A percentile compares a stretch with the other conserved stretches of the same genome.
Conservation (phyloP, 2,797 vertebrate species). For the Morelia viridis region DNA sequence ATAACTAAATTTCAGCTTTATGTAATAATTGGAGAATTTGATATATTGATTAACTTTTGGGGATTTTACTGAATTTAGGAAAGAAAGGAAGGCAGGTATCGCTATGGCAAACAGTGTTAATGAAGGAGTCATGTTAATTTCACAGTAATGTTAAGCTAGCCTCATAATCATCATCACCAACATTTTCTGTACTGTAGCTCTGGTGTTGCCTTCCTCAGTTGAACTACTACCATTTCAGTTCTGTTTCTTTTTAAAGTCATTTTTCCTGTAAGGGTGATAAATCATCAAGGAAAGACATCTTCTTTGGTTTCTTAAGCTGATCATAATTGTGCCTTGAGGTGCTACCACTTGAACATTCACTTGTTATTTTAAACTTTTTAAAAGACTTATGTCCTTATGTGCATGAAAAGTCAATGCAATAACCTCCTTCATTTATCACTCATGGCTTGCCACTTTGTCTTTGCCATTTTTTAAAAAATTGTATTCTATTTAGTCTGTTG, state of each 20-base stretch:
- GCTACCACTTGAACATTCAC: slow-evolving; percentile 50
- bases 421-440: slow-evolving; percentile 33
- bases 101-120: neutral
- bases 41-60: neutral
- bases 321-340: slow-evolving; percentile 49
- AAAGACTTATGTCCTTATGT: slow-evolving; percentile 23
- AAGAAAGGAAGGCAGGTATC: neutral
- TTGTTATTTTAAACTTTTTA: slow-evolving; percentile 30
- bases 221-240: slow-evolving; percentile 1
- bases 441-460: slow-evolving; percentile 52
- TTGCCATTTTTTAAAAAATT: slow-evolving; percentile 15
- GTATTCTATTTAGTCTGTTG: neutral
- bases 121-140: neutral
- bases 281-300: slow-evolving; percentile 17
- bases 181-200: neutral
- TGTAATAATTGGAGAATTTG: neutral
- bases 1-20: neutral
- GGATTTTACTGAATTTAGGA: neutral
- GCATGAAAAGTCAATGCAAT: slow-evolving; percentile 27
- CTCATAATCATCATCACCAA: neutral
- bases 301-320: slow-evolving; percentile 5
- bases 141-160: neutral
- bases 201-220: neutral
- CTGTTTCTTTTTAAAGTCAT: slow-evolving; percentile 32
- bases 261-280: slow-evolving; percentile 46